Base-by-base conservation (phyloP, 2,113 vertebrate genomes). In the Peromyscus maniculatus region DNA sequence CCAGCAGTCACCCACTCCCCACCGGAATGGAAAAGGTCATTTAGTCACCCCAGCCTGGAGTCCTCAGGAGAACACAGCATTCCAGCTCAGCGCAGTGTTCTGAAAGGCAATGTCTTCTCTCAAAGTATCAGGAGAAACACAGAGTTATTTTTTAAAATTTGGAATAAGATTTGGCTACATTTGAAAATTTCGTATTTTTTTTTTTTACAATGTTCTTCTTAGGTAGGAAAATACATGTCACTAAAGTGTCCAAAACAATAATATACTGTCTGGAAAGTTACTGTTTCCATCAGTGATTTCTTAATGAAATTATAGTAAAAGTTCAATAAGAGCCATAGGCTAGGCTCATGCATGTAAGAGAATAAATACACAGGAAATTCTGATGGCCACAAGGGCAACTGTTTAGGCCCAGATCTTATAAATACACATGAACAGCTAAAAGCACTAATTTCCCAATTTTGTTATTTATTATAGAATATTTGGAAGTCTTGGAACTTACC, bases 11-110 rank as follows among this genome's bases (percentile, higher is more conserved):
- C 96, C 93, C 95, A 55, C 75, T 88, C 66, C 86, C 67, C 64
- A 69, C 28, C 10, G 94, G 94, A 82, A 98, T 96, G 59, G 93
- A 96, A 98, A 98, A 97, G 83, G 93, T 97, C 91, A 97, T 91
- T 95, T 82, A 72, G 92, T 80, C 88, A 94, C 67, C 64, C 95
- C 97, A 94, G 72, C 69, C 75, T 55, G 94, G 39, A 52, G 94
- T 80, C 83, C 91, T 67, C 67, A 43, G 78, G 78, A 91, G 62
- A 94, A 36, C 26, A 55, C 11, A 6, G 82, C 93, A 86, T 79
- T 89, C 55, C 87, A 43, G 82, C 79, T 72, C 33, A 39, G 97
- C 79, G 75, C 79, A 49, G 33, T 92, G 4, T 82, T 93, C 72
- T 80, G 80, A 92, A 91, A 59, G 96, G 97, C 43, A 69, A 95